These are phyloP conservation scores for Euphonia xanthogaster DNA, from an alignment of 2,797 vertebrate genomes.

Conservation along the genomic window DNA sequence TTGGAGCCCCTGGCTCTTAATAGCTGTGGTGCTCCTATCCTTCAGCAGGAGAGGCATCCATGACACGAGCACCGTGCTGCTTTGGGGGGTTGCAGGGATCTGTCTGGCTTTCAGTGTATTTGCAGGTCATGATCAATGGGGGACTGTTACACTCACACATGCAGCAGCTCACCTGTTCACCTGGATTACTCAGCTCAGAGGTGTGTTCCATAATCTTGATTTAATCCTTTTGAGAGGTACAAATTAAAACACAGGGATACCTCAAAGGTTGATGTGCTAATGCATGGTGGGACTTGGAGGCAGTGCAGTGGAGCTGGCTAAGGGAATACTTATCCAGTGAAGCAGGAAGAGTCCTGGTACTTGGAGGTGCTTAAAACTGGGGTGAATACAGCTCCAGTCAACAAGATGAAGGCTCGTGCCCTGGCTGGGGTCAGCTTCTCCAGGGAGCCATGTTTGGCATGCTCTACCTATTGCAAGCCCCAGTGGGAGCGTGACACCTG, in stretches of 20 bases:
- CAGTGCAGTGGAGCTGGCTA: neutral
- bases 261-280: neutral
- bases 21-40: fast-evolving
- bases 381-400: neutral
- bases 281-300: neutral
- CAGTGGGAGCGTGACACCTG: neutral
- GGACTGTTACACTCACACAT: neutral
- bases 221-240: neutral
- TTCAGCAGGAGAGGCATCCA: neutral
- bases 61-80: fast-evolving
- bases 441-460: neutral
- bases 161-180: neutral
- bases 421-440: neutral
- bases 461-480: neutral
- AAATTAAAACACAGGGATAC: neutral
- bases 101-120: fast-evolving
- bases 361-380: neutral
- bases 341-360: neutral
- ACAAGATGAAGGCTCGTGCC: neutral
- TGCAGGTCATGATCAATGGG: neutral
- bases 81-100: neutral
- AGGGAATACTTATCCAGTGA: neutral
- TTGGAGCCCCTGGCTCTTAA: neutral
- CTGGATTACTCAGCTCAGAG: neutral
- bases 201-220: neutral